Conservation (phyloP, 1,140 invertebrate species). For the Trichomalopsis sarcophagae region DNA sequence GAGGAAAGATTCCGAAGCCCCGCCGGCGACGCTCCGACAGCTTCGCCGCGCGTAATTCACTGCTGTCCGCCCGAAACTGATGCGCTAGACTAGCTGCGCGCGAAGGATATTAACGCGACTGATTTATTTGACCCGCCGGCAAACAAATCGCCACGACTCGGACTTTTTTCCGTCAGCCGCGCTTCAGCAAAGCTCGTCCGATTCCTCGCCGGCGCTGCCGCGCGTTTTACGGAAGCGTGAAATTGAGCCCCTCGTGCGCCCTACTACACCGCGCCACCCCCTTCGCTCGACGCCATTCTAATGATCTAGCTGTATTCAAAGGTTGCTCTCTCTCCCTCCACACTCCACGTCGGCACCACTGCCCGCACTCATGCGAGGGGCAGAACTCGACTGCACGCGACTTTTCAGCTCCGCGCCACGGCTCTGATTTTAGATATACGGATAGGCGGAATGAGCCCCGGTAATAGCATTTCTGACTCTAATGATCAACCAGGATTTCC, state of each 20-base stretch:
- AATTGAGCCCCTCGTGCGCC: not conserved
- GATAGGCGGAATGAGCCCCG: not conserved
- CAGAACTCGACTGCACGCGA: not conserved
- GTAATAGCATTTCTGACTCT: not conserved
- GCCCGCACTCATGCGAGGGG: no score
- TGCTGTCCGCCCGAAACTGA: not conserved
- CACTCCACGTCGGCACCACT: no score
- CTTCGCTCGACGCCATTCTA: not conserved
- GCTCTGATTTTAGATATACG: not conserved
- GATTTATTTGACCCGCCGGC: not conserved
- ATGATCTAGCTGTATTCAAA: not conserved
- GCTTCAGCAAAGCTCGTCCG: not conserved
- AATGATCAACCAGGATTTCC: no score
- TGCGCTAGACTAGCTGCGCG: not conserved
- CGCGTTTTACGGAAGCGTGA: not conserved
- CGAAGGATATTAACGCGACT: not conserved
- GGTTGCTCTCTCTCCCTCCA: not conserved
- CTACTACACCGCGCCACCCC: no score
- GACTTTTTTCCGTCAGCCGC: not conserved
- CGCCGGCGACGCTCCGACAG: not conserved
- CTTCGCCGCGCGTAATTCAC: conserved; percentile 2
- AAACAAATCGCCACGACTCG: not conserved
- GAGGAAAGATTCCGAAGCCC: not conserved
- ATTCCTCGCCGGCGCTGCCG: not conserved
- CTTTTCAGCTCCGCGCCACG: not conserved